Conservation (phyloP, 2,797 vertebrate species). For the Anguilla pacifica region DNA sequence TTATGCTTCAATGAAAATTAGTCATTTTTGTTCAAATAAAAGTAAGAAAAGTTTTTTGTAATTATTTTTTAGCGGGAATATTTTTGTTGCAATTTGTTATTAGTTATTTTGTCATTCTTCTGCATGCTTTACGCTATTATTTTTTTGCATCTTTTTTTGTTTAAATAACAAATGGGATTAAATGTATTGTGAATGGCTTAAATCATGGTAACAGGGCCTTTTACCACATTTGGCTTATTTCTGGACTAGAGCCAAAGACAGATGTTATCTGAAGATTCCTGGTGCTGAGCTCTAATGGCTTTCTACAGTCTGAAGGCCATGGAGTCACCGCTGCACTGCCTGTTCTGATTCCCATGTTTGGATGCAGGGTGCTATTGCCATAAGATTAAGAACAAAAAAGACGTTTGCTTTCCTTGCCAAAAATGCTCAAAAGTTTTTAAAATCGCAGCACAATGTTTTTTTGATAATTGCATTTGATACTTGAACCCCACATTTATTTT, state of each 20-base stretch:
- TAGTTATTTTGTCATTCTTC: neutral
- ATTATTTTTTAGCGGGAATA: neutral
- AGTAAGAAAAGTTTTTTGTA: neutral
- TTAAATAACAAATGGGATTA: neutral
- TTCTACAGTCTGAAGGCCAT: neutral
- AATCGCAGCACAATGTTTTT: too few species aligned
- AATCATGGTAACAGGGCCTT: neutral
- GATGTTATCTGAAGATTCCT: conserved; percentile 16
- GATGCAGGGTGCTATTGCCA: neutral
- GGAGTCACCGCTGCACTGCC: neutral
- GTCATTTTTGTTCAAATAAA: neutral
- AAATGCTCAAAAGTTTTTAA: neutral
- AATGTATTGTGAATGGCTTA: neutral
- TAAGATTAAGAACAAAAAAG: neutral
- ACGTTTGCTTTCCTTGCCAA: neutral
- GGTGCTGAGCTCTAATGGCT: neutral
- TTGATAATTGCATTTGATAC: neutral
- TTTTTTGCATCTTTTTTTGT: conserved; percentile 7
- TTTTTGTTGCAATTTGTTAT: neutral
- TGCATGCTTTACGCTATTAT: conserved; percentile 1
- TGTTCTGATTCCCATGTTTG: neutral
- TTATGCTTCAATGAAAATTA: conserved; percentile 46
- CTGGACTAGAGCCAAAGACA: neutral
- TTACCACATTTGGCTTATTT: neutral
- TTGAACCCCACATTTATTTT: neutral